phyloP scores from a whole-genome alignment of 2,113 vertebrate species.

The Peromyscus leucopus region DNA sequence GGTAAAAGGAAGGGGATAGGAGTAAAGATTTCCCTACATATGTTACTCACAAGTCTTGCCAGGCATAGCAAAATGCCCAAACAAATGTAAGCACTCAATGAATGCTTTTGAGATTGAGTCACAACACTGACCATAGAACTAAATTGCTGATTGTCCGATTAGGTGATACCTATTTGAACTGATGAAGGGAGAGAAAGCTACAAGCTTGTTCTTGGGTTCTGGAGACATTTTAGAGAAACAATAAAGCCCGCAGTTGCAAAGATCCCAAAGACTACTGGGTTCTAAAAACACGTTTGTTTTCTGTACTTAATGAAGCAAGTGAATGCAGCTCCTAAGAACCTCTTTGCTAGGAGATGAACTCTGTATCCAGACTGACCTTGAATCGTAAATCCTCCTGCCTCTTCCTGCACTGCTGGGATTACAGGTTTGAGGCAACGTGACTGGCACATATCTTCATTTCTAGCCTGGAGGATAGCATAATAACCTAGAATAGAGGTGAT shows the following conservation, averaged over 20 bases:
- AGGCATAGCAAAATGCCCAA: not conserved
- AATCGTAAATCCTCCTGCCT: too few species aligned
- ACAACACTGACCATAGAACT: not conserved
- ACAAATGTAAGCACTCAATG: not conserved
- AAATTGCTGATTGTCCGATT: constrained; percentile 39
- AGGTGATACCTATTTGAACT: not conserved
- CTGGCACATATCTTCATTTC: not conserved
- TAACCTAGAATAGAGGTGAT: not conserved
- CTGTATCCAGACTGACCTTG: not conserved
- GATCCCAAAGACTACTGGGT: not conserved
- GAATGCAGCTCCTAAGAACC: not conserved
- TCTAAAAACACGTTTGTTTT: not conserved
- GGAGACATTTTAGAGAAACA: constrained; percentile 19
- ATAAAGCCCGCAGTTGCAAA: not conserved
- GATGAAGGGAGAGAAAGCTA: not conserved
- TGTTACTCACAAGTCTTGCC: not conserved
- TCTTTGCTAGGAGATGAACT: not conserved
- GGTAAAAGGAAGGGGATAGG: not conserved
- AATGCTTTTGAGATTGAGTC: not conserved
- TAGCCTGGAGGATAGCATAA: not conserved
- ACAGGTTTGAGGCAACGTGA: not conserved
- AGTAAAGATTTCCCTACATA: not conserved
- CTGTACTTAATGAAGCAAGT: constrained; percentile 18
- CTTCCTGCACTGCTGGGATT: not conserved
- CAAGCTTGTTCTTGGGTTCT: not conserved